These are phyloP conservation scores for Tinea trinotella DNA, from an alignment of 2,888 invertebrate species.

Conservation along the genomic window DNA sequence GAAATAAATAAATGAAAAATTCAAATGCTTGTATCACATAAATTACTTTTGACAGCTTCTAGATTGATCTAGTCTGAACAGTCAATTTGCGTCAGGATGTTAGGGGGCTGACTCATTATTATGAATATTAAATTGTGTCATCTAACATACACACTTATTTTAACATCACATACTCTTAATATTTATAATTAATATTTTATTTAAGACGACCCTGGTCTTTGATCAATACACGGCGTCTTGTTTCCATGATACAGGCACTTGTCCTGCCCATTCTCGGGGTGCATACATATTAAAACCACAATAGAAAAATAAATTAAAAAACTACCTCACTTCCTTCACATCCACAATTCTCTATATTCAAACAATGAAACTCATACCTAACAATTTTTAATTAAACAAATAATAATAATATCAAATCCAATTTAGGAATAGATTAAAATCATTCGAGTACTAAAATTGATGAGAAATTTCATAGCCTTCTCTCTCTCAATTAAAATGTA, in stretches of 20 bases:
- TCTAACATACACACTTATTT: not conserved
- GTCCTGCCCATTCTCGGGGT: no score
- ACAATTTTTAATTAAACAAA: not conserved
- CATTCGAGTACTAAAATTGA: conserved; percentile 38
- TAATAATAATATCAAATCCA: not conserved
- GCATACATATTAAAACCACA: no score
- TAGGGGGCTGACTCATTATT: conserved; percentile 41
- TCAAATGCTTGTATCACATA: no score
- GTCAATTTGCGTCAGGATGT: conserved; percentile 66
- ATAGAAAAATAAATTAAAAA: no score
- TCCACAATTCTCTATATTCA: no score
- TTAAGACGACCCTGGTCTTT: no score
- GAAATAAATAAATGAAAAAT: no score
- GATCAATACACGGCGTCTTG: no score
- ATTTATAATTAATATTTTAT: no score
- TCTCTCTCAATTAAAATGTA: conserved; percentile 66
- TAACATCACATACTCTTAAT: no score
- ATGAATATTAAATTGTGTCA: not conserved
- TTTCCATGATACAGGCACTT: no score
- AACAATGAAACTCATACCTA: not conserved
- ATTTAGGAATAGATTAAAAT: not conserved
- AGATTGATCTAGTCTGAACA: conserved; percentile 52
- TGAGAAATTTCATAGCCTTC: conserved; percentile 61
- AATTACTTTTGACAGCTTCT: conserved; percentile 58
- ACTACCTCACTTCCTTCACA: no score